phyloP scores from a whole-genome alignment of 2,797 vertebrate species.

The Geotrypetes seraphini region DNA sequence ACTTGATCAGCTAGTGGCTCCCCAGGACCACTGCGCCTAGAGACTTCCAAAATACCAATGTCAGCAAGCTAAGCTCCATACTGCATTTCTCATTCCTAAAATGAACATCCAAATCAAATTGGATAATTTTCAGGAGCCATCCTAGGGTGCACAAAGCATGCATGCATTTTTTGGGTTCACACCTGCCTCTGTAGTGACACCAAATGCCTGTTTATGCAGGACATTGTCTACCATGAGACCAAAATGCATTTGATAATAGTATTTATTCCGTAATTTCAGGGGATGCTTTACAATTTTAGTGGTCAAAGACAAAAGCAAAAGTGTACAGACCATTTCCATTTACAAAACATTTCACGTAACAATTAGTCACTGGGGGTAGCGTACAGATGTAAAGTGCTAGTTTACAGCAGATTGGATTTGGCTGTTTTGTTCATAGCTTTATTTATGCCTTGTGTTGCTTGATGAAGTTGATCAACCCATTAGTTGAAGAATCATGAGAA shows the following conservation, averaged over 20 bases:
- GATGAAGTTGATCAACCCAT: conserved; percentile 90
- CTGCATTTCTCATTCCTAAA: too few species aligned
- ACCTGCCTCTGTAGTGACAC: background rate
- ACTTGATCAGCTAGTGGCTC: background rate
- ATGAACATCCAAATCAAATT: too few species aligned
- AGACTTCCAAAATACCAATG: too few species aligned
- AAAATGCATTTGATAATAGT: background rate
- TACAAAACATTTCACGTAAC: conserved; percentile 18
- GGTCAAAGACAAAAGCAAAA: conserved; percentile 27
- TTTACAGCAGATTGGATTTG: too few species aligned
- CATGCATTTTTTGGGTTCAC: background rate
- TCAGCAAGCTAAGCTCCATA: too few species aligned
- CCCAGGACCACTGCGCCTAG: too few species aligned
- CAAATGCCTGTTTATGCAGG: too few species aligned
- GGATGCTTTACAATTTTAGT: conserved; percentile 27
- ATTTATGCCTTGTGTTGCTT: conserved; percentile 77
- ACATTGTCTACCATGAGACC: background rate
- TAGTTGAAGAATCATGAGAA: conserved; percentile 90
- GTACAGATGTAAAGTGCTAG: conserved; percentile 45
- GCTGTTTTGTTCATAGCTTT: conserved; percentile 16
- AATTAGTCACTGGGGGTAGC: conserved; percentile 27
- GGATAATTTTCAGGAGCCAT: background rate
- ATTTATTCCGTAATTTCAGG: conserved; percentile 16
- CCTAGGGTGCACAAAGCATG: background rate
- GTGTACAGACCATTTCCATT: conserved; percentile 28